Conservation (phyloP, 1,140 invertebrate genomes). For the Anastatus disparis region DNA sequence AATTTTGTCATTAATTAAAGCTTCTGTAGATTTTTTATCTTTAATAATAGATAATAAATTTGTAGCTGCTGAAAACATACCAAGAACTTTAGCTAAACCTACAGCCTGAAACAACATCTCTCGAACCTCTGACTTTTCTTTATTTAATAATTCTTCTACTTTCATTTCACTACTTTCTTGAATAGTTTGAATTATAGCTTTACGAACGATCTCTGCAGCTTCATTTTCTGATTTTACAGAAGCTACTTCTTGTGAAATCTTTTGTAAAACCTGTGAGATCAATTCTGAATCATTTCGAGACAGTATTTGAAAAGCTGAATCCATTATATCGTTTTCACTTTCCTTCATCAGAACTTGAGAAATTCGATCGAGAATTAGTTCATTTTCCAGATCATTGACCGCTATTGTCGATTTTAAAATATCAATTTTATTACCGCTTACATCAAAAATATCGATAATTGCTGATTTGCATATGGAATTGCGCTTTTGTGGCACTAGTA, state of each 20-base stretch:
- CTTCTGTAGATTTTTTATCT: constrained; percentile 70
- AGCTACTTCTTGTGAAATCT: constrained; percentile 68
- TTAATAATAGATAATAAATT: constrained; percentile 71
- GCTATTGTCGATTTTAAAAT: constrained; percentile 72
- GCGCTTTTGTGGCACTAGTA: constrained; percentile 57
- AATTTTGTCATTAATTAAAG: constrained; percentile 71
- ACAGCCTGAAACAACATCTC: constrained; percentile 75
- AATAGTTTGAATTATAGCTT: constrained; percentile 72
- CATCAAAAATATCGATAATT: constrained; percentile 54
- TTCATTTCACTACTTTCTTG: constrained; percentile 70
- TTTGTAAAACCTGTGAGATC: constrained; percentile 67
- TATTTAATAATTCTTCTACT: constrained; percentile 66
- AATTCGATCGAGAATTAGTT: constrained; percentile 70
- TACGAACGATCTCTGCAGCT: constrained; percentile 71
- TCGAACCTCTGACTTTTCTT: constrained; percentile 64
- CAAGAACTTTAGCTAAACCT: constrained; percentile 76
- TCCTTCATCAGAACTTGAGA: constrained; percentile 70
- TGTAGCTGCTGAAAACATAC: constrained; percentile 72
- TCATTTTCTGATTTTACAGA: constrained; percentile 71
- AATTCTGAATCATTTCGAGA: constrained; percentile 69
- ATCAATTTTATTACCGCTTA: constrained; percentile 68
- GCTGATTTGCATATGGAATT: constrained; percentile 54
- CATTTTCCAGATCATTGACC: constrained; percentile 64
- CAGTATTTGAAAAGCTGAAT: constrained; percentile 71
- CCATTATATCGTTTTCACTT: constrained; percentile 67